Base-by-base conservation (phyloP, 2,888 invertebrate species). In the Disparrhopalites patrizii region DNA sequence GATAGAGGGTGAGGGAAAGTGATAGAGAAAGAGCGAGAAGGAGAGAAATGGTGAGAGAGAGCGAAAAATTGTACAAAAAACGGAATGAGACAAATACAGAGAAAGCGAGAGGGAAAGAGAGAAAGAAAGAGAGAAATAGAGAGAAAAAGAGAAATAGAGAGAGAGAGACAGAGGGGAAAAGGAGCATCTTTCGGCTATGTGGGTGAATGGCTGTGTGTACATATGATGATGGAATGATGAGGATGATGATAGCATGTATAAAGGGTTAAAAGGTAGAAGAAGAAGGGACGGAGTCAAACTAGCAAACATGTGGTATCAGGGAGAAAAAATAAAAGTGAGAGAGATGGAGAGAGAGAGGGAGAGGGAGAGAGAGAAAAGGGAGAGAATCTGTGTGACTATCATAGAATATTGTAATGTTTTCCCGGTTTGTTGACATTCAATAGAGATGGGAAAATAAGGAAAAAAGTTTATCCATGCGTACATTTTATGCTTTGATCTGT, bases 371-470 rank as follows among this genome's bases (percentile, higher is more conserved):
- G 25, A 3, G 25, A 23, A n/a, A 47, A 47, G 47, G 20, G 47
- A 25, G n/a, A 47, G 25, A 23, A 20, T 47, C 47, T 47, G 23
- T 3, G n/a, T 47, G 20, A 47, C 47, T 52, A 27, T 52, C 52
- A n/a, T n/a, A 18, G 52, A 10, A 52, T 30, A 52, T 50, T 50
- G 10, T 13, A 36, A 13, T 52, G 28, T 52, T 52, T 52, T 28
- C 30, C 30, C 27, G 27, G 28, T 40, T 18, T 57, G 31, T 61
- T 52, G 52, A 52, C 52, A 62, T 62, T 52, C 38, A 38, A 63
- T 43, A 64, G 64, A 64, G 64, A 64, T 55, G 47, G 43, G 43
- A 63, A 63, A 55, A 63, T 63, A 55, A 63, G 56, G 55, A 63
- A 62, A 55, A 61, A 63, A 63, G 54, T 63, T 31, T 55, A 55